Evolutionary conservation across 2,888 invertebrate genomes (phyloP), one percentile per base, ranked within the genome.

Genomic region (Incurvaria masculella): DNA sequence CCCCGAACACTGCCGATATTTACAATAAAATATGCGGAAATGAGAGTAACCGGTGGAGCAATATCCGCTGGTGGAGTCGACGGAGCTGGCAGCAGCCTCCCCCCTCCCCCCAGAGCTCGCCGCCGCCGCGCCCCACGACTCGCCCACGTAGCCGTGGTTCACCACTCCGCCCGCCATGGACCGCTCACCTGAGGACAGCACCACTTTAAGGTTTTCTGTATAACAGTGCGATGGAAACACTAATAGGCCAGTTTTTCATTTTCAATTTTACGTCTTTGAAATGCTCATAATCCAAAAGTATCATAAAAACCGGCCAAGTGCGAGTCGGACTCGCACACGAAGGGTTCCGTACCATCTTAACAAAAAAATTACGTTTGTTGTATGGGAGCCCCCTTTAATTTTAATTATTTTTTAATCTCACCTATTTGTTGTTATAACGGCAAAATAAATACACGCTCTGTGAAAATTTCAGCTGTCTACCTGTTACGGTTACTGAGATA

Each of bases 111-210:
- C 38, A 47, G 14, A 26, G 16, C 2, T 21, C 33, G 1, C 65
- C 63, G 1, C 57, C 8, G 64, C 62, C 0, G 62, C 52, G 1
- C 65, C 56, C 18, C 66, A 66, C 17, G 67, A 61, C 55, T 86
- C 86, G 4, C 83, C 83, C 42, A 88, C 85, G 58, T 88, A 89
- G 0, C 87, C 88, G 51, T 85, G 85, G 63, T 89, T 89, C 21
- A 88, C 75, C 19, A 88, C 81, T 0, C 88, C 88, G 5, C 83
- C 83, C 6, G 87, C 86, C 52, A 81, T 65, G 26, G 79, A 79
- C 56, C 81, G 82, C 54, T 83, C 85, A 21, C 78, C 78, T 65
- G 66, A 68, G 48, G 69, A 44, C 10, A 39, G 2, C 4, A 11
- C n/a, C 20, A 1, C 21, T 6, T 26, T 21, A 5, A 16, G 16